Percentiles rank a stretch among this genome's conserved stretches.
These are phyloP conservation scores for Maniola hyperantus DNA, from an alignment of 2,888 invertebrate genomes.

Conservation along the genomic window DNA sequence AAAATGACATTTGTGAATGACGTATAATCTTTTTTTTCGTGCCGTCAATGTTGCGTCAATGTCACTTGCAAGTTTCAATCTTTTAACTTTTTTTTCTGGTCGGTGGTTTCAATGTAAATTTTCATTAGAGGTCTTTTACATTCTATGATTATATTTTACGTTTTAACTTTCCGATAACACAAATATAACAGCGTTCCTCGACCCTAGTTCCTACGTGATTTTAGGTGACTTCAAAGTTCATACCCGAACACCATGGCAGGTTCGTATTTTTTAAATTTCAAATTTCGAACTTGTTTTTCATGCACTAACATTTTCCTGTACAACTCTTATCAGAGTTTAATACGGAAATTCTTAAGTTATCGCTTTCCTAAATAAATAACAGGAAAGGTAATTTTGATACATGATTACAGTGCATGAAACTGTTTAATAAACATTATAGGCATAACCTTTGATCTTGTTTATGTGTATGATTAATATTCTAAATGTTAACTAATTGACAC, in stretches of 20 bases:
- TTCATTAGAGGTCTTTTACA: too few species aligned
- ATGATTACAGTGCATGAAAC: neutral
- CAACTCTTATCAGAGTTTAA: conserved; percentile 9
- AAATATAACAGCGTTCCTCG: neutral
- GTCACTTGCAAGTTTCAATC: too few species aligned
- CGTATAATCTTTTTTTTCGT: too few species aligned
- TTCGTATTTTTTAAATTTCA: conserved; percentile 46
- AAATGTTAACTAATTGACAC: conserved; percentile 9
- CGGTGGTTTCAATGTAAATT: too few species aligned
- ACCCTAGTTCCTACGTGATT: conserved; percentile 39
- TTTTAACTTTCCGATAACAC: too few species aligned
- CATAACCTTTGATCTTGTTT: conserved; percentile 46
- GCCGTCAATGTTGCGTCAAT: too few species aligned
- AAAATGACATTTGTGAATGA: too few species aligned
- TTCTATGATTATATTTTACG: too few species aligned
- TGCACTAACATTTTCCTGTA: neutral
- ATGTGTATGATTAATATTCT: conserved; percentile 16
- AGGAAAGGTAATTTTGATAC: neutral
- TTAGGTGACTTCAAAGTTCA: conserved; percentile 47
- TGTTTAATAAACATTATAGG: conserved; percentile 17
- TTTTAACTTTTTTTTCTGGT: too few species aligned
- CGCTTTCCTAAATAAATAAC: neutral
- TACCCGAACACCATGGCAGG: conserved; percentile 59
- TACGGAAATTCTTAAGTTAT: neutral
- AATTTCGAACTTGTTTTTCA: conserved; percentile 34